Evolutionary conservation across 1,140 invertebrate genomes (phyloP).

Genomic region (Ceratina japonica): DNA sequence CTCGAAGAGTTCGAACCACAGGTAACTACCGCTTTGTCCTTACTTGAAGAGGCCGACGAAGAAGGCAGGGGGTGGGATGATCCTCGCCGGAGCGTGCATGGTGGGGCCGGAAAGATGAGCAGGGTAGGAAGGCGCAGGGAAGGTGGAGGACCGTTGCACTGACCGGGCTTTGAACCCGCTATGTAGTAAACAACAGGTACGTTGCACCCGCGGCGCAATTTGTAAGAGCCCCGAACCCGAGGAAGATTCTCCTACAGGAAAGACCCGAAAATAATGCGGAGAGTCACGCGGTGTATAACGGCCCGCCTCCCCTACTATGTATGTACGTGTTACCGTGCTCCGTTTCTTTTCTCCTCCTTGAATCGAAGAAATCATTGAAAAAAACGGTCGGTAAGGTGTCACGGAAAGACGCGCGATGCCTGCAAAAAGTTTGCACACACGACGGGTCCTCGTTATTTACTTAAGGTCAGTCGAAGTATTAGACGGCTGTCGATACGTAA

Average conservation of each 20-base stretch:
- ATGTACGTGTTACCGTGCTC: neutral
- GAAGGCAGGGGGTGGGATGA: conserved; percentile 57
- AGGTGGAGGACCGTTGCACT: conserved; percentile 67
- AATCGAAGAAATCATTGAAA: neutral
- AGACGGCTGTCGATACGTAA: too few relatives aligned
- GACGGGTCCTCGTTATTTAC: too few relatives aligned
- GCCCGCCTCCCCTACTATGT: conserved; percentile 17
- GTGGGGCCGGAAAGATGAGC: conserved; percentile 43
- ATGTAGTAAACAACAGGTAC: conserved; percentile 76
- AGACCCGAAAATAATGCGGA: conserved; percentile 58
- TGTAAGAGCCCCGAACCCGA: conserved; percentile 60
- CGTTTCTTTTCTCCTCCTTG: conserved; percentile 1
- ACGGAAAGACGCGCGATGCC: too few relatives aligned
- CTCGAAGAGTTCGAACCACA: conserved; percentile 41
- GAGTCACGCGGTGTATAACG: conserved; percentile 50
- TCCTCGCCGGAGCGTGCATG: conserved; percentile 27
- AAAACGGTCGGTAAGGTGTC: neutral
- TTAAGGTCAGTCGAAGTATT: too few relatives aligned
- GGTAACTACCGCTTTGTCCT: conserved; percentile 58
- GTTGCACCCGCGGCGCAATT: conserved; percentile 72
- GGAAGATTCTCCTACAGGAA: conserved; percentile 51
- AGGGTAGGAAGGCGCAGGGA: conserved; percentile 45
- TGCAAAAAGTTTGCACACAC: too few relatives aligned
- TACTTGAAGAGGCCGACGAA: conserved; percentile 52
- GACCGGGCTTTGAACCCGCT: conserved; percentile 75